Base-by-base conservation (phyloP, 2,888 invertebrate species). In the Herminia tarsipennalis region DNA sequence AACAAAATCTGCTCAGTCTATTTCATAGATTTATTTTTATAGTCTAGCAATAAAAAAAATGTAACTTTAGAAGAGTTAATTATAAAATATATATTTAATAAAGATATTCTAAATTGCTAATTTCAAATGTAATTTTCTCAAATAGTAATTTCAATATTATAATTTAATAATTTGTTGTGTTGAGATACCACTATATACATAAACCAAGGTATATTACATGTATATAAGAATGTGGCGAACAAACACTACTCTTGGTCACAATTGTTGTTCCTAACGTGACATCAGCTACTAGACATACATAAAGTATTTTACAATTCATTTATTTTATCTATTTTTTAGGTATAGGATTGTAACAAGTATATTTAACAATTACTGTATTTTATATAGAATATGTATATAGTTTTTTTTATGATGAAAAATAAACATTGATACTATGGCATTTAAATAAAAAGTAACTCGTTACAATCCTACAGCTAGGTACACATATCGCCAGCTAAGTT, bases 161-260 rank as follows among this genome's bases (percentile, higher is more conserved):
- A 67, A 65, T 70, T 74, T 65, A 61, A 56, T 59, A 66, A 66
- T 71, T 66, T 64, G 67, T 69, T 70, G 59, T 70, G 57, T 62
- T 56, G 39, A 56, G 47, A 54, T 67, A 73, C 73, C 78, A 73
- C 76, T 78, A 74, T 76, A 76, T 79, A 81, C 78, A 81, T 69
- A 71, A 64, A 72, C 38, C 49, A 59, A 38, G 22, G 50, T 61
- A 58, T 61, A 56, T 67, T 62, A 59, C 53, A 61, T 66, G 66
- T 69, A 66, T 75, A 77, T 77, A 78, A 75, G 83, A 71, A 68
- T 76, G 73, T 70, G 76, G 78, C 67, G 35, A 58, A n/a, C 66
- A 57, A 62, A 42, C 38, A 33, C 54, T 54, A 56, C 45, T 48
- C 21, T 73, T 67, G 73, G 70, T 72, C 71, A 69, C 59, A 67